These are phyloP conservation scores for Ptilorrhoa leucosticta DNA, from an alignment of 2,113 vertebrate species.

Conservation along the genomic window DNA sequence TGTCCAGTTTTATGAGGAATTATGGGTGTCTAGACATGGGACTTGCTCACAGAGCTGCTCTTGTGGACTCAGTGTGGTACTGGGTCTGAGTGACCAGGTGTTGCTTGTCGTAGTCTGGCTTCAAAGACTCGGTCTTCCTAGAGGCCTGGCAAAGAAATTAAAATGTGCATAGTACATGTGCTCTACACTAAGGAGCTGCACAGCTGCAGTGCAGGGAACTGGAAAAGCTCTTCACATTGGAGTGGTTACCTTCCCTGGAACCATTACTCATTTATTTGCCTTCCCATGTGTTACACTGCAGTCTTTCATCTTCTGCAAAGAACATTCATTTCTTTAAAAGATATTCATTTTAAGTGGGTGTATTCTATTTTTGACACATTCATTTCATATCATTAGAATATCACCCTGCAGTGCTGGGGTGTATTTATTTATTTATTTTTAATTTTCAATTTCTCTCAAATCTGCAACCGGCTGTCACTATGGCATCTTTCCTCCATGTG, in stretches of 20 bases:
- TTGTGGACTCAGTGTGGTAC: neutral
- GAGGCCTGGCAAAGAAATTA: neutral
- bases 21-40: neutral
- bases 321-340: conserved; percentile 18
- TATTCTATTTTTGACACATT: conserved; percentile 54
- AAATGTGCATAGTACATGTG: neutral
- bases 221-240: neutral
- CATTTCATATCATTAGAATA: conserved; percentile 44
- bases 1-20: neutral
- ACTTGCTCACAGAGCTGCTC: neutral
- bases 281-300: neutral
- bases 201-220: neutral
- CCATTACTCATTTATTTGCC: conserved; percentile 19
- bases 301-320: conserved; percentile 27
- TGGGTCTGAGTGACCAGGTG: neutral
- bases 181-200: neutral
- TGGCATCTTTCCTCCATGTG: neutral
- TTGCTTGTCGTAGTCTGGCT: neutral
- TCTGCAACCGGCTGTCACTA: neutral
- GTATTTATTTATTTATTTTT: neutral
- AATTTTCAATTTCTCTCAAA: neutral
- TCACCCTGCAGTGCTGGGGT: neutral
- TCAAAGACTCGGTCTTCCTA: neutral
- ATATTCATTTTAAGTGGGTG: conserved; percentile 30
- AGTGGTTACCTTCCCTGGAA: neutral